Base-by-base conservation (phyloP, 2,113 vertebrate genomes). In the Motacilla tschutschensis region DNA sequence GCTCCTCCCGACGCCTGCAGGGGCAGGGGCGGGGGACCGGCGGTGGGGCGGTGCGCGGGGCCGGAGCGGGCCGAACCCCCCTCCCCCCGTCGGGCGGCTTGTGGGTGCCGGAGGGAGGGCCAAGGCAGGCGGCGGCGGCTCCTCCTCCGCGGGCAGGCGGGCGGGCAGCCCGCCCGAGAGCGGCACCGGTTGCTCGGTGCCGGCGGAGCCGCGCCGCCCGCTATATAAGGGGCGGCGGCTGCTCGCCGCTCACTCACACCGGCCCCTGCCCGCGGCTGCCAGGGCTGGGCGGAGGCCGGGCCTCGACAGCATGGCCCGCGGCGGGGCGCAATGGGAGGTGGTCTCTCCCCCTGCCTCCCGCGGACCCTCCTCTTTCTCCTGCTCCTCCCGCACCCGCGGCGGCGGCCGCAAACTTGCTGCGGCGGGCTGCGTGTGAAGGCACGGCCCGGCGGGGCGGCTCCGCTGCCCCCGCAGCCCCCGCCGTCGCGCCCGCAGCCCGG, bases 111-210 rank as follows among this genome's bases (percentile, higher is more conserved):
- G 64, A 72, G 44, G 51, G 72, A 47, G 77, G 90, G 66, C 17
- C 17, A 36, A 64, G 57, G 50, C 46, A 70, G 77, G 71, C 17
- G 50, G 81, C n/a, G n/a, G 43, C 62, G 63, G 72, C 85, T 85
- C 90, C 86, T 89, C 90, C 90, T 82, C 72, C 90, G 28, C 72
- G 60, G 54, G 59, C 89, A 76, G 88, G 85, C 79, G 64, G 88
- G 85, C 75, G 64, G 79, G 71, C 19, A 62, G 71, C 51, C 51
- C 51, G 51, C 51, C 51, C 51, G 51, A 53, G 18, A 53, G 51
- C 51, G 51, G 51, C 29, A 53, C 51, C 51, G 51, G 51, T 53
- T 53, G 51, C 51, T 53, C 51, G 29, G 51, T 53, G 51, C 51
- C 29, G 51, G 51, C 51, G 51, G 51, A 53, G 51, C 29, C 51